Percentiles rank a stretch among this genome's conserved stretches.
Evolutionary conservation across 2,113 vertebrate genomes (phyloP).

Genomic region (Riparia riparia): DNA sequence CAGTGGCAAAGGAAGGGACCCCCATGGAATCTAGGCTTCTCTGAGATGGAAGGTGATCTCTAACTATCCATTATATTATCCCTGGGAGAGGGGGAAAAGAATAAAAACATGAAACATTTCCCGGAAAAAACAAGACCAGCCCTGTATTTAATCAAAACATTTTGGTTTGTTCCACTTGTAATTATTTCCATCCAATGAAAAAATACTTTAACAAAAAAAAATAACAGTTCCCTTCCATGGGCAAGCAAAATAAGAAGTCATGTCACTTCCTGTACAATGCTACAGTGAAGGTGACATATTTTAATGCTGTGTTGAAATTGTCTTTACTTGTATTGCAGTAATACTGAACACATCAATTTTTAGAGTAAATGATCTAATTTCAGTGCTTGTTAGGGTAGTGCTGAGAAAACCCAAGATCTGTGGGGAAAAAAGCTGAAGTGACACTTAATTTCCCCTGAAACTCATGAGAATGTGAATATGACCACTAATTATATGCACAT

Average conservation of each 20-base stretch:
- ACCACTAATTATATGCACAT: not conserved
- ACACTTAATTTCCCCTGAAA: not conserved
- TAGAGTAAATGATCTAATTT: not conserved
- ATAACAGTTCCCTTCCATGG: not conserved
- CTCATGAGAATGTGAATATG: not conserved
- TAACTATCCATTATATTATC: not conserved
- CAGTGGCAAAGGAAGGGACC: not conserved
- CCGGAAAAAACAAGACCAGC: conserved; percentile 50
- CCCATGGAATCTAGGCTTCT: not conserved
- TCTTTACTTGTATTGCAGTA: conserved; percentile 24
- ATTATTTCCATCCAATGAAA: conserved; percentile 52
- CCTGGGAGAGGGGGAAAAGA: not conserved
- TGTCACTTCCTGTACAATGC: not conserved
- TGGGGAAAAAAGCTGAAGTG: not conserved
- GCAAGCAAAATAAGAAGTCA: not conserved
- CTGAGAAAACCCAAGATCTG: not conserved
- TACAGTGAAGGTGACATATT: not conserved
- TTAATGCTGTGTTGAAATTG: not conserved
- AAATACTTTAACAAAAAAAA: conserved; percentile 39
- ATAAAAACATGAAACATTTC: conserved; percentile 38
- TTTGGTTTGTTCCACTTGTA: conserved; percentile 48
- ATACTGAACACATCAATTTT: conserved; percentile 1
- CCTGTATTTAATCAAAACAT: conserved; percentile 53
- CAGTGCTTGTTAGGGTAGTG: not conserved
- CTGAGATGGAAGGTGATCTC: not conserved